A percentile compares a stretch with the other conserved stretches of the same genome.
Evolutionary conservation across 2,888 invertebrate genomes (phyloP).

Genomic region (Melangyna quadrimaculata): DNA sequence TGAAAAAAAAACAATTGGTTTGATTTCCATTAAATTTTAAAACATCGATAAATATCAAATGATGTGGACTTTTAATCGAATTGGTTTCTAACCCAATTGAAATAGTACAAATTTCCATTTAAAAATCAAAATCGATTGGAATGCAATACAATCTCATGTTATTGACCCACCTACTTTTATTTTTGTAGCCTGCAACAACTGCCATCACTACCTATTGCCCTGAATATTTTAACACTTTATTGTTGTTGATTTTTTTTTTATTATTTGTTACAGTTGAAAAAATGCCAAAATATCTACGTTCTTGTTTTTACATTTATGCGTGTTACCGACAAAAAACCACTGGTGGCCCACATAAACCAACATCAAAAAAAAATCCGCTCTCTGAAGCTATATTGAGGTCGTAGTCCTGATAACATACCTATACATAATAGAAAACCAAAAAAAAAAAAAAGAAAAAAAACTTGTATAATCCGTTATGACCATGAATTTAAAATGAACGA

Average conservation of each 20-base stretch:
- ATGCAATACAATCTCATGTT: conserved; percentile 1
- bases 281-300: conserved; percentile 36
- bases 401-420: conserved; percentile 12
- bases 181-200: background rate
- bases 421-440: background rate
- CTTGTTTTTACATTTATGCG: conserved; percentile 36
- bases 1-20: too few relatives aligned
- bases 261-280: conserved; percentile 27
- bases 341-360: conserved; percentile 29
- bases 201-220: background rate
- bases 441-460: conserved; percentile 29
- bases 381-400: conserved; percentile 39
- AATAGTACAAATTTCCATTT: background rate
- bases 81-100: too few relatives aligned
- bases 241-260: too few relatives aligned
- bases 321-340: conserved; percentile 33
- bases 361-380: conserved; percentile 1
- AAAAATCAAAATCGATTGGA: background rate
- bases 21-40: too few relatives aligned
- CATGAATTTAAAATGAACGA: conserved; percentile 69
- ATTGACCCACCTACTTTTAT: background rate
- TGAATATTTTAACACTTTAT: background rate
- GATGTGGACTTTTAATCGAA: too few relatives aligned
- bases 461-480: conserved; percentile 61
- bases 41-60: too few relatives aligned